Evolutionary conservation across 1,140 invertebrate genomes (phyloP).

Genomic region (Archivesica marissinica): DNA sequence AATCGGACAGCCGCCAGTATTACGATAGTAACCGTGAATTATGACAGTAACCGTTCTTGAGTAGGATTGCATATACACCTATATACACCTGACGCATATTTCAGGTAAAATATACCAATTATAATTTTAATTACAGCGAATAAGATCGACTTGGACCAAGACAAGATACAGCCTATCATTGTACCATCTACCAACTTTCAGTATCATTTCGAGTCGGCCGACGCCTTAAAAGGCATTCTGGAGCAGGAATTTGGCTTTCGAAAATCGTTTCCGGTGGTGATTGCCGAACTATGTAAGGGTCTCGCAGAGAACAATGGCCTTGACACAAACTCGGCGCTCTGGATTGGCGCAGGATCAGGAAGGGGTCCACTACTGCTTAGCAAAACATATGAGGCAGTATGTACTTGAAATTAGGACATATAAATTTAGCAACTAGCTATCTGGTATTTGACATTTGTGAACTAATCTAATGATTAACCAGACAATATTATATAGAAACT

Average conservation of each 20-base stretch:
- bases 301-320: constrained; percentile 59
- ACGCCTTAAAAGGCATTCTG: constrained; percentile 73
- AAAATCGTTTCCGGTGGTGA: constrained; percentile 71
- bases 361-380: constrained; percentile 74
- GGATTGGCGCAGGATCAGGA: constrained; percentile 76
- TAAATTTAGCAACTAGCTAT: too few species aligned
- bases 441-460: too few species aligned
- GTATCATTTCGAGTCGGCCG: constrained; percentile 70
- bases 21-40: too few species aligned
- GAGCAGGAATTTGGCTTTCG: constrained; percentile 80
- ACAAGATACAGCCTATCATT: constrained; percentile 44
- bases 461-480: too few species aligned
- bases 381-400: constrained; percentile 76
- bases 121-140: constrained; percentile 67
- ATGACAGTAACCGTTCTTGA: too few species aligned
- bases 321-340: constrained; percentile 64
- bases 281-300: constrained; percentile 66
- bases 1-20: too few species aligned
- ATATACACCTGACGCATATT: too few species aligned
- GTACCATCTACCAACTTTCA: constrained; percentile 73
- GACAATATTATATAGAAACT: too few species aligned
- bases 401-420: too few species aligned
- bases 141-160: constrained; percentile 51
- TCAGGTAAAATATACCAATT: too few species aligned
- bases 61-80: too few species aligned